Evolutionary conservation across 2,888 invertebrate species (phyloP), one percentile per base, ranked within the genome.

Genomic region (Julus scandinavius): DNA sequence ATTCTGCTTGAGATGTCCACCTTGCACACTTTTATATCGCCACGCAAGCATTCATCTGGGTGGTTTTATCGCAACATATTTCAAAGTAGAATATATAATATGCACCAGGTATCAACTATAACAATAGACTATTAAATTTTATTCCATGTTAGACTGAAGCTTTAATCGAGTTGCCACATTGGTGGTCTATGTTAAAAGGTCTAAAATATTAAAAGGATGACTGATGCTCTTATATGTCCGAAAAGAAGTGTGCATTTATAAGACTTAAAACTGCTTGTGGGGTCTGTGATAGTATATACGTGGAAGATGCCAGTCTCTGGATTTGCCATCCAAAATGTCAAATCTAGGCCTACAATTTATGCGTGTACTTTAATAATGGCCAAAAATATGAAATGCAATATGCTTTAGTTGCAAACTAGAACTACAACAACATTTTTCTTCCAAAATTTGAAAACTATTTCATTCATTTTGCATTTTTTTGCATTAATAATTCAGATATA

Each of bases 41-140:
- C 72, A 72, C 72, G 72, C 72, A 72, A 29, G 72, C 72, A 72
- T 72, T 72, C 72, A 72, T 72, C 72, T 72, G 72, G 72, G 72
- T 72, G 72, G 72, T 72, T 72, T 72, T 72, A 72, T 72, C 72
- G 72, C 72, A 72, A 72, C 72, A 72, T 72, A 72, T 72, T 72
- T 72, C 72, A 72, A 72, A 72, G 11, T 11, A 72, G 72, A 72
- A 72, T 72, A 72, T n/a, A 72, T 72, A 72, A 72, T 72, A 72
- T 72, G 72, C 29, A 72, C 72, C 29, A 29, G 72, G 72, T 72
- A 72, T 72, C 72, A 72, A 72, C 72, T 29, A 72, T 72, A 72
- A 72, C 72, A 72, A 72, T 72, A 72, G 72, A 72, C 72, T 72
- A 72, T 72, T 72, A 72, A 72, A 72, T 72, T 72, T 72, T 72